Conservation (phyloP, 2,888 invertebrate genomes). For the Boloria euphrosyne region DNA sequence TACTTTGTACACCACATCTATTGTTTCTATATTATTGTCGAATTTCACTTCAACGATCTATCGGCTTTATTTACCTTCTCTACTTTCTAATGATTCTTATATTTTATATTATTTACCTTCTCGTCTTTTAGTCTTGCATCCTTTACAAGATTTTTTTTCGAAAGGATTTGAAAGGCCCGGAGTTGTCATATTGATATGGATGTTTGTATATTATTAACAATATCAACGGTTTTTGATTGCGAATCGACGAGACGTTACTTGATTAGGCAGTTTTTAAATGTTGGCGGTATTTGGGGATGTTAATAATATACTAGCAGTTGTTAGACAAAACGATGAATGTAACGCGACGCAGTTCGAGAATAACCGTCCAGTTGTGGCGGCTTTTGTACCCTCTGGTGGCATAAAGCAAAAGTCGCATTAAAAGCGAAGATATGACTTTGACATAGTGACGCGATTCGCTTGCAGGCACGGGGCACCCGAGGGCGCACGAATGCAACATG, state of each 20-base stretch:
- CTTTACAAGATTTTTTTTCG: slow-evolving; percentile 34
- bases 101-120: slow-evolving; percentile 25
- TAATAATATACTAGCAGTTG: slow-evolving; percentile 45
- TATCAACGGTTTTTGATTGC: slow-evolving; percentile 42
- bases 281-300: slow-evolving; percentile 39
- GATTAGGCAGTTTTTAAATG: slow-evolving; percentile 32
- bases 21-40: slow-evolving; percentile 46
- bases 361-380: slow-evolving; percentile 80
- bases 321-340: slow-evolving; percentile 48
- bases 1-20: slow-evolving; percentile 43
- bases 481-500: slow-evolving; percentile 78
- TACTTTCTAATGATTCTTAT: slow-evolving; percentile 28
- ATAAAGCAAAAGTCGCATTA: slow-evolving; percentile 63
- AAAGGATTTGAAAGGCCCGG: slow-evolving; percentile 66
- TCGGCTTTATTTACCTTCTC: slow-evolving; percentile 31
- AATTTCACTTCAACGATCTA: slow-evolving; percentile 44
- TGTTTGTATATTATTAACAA: slow-evolving; percentile 52
- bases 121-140: slow-evolving; percentile 38
- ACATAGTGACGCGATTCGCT: slow-evolving; percentile 56
- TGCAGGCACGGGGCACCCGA: slow-evolving; percentile 63
- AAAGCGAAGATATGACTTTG: slow-evolving; percentile 54
- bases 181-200: slow-evolving; percentile 56
- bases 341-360: slow-evolving; percentile 75
- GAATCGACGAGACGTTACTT: slow-evolving; percentile 7
- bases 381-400: slow-evolving; percentile 75